Evolutionary conservation across 1,140 invertebrate genomes (phyloP), one percentile per base, ranked within the genome.

Genomic region (Orchesella cincta): DNA sequence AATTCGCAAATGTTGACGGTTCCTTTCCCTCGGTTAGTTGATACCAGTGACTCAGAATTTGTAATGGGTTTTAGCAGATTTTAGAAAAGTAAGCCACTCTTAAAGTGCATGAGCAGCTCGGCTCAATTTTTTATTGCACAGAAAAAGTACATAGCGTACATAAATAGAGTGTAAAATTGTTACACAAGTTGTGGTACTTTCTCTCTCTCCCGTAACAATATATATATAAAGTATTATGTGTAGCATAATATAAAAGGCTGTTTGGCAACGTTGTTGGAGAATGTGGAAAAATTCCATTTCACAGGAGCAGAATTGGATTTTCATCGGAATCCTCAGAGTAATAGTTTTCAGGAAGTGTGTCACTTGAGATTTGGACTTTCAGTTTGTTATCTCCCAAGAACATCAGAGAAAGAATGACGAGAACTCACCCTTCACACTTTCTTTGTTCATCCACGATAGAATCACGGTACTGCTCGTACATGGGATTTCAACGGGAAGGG

Each of bases 281-380:
- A n/a, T n/a, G n/a, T n/a, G n/a, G n/a, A n/a, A n/a, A 8, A 76
- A 76, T 70, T 26, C 34, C 67, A 76, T 76, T 76, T 76, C n/a
- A 76, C 39, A 28, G 26, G 39, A 57, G 54, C 14, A 72, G 76
- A 77, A 77, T 77, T 77, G 76, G 76, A 77, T 77, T 77, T 77
- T 51, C 46, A 77, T 77, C 71, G 46, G 70, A 77, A 77, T 77
- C 76, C 70, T 77, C 29, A 28, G 76, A 77, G 76, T 77, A 77
- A 77, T 77, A 77, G 35, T 77, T 72, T 77, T 77, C 70, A 77
- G 51, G 70, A 77, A 73, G 64, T 77, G 76, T 77, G 76, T 77
- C 76, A 77, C 76, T 77, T 77, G 76, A 77, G 75, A 77, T 73
- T 77, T 57, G 31, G 34, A 35, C 39, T 54, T 34, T 23, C 35